Percentiles rank a stretch among this genome's conserved stretches.
These are phyloP conservation scores for Tupaia tana DNA, from an alignment of 2,113 vertebrate species.

Conservation along the genomic window DNA sequence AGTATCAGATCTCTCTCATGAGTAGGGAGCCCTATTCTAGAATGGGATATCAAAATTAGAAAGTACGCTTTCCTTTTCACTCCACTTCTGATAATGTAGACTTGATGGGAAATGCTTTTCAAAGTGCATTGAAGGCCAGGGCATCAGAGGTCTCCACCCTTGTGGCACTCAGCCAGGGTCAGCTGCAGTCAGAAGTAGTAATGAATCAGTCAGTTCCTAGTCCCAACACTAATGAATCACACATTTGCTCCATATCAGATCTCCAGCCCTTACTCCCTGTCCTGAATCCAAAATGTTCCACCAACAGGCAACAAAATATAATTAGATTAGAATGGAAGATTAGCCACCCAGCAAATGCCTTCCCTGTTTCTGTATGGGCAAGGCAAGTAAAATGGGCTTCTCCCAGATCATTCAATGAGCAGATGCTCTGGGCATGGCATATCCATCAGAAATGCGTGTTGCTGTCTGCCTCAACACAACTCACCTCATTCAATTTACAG, in stretches of 20 bases:
- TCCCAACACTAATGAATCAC: slow-evolving; percentile 74
- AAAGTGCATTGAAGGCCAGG: fast-evolving
- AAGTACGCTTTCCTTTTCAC: fast-evolving
- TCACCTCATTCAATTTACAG: background rate
- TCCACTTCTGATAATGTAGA: background rate
- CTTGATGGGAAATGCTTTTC: fast-evolving
- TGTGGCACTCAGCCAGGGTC: fast-evolving
- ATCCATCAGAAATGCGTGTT: fast-evolving
- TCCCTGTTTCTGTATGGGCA: background rate
- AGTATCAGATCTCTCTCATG: fast-evolving
- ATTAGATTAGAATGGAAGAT: slow-evolving; percentile 77
- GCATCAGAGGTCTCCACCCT: background rate
- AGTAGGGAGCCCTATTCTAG: background rate
- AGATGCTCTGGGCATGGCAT: too few species aligned
- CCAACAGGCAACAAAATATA: slow-evolving; percentile 69
- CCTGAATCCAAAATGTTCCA: slow-evolving; percentile 62
- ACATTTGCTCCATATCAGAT: slow-evolving; percentile 75
- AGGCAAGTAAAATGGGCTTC: background rate
- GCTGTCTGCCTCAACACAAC: fast-evolving
- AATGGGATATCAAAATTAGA: fast-evolving
- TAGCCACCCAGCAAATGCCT: slow-evolving; percentile 48
- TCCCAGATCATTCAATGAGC: fast-evolving
- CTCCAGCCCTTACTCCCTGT: slow-evolving; percentile 76
- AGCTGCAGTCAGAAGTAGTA: background rate
- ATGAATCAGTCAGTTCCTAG: slow-evolving; percentile 50